Evolutionary conservation across 37 sponge, comb jelly and placozoan genomes (phyloP), one percentile per base, ranked within the genome.

Genomic region (Oscarella lobularis): DNA sequence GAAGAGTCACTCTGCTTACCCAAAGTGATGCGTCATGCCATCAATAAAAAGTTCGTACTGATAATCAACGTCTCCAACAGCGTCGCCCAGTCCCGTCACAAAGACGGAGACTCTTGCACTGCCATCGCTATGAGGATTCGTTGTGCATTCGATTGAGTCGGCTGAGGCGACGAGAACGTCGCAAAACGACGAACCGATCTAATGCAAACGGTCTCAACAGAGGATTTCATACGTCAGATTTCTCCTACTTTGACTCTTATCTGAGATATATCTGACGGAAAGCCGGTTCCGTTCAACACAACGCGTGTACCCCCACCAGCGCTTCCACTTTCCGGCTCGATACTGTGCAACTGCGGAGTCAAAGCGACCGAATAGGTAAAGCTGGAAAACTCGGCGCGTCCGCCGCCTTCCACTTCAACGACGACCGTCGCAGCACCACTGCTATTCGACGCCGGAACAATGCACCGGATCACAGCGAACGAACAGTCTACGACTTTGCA

Each of bases 141-240:
- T 84, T 20, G 65, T 27, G 67, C 91, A 90, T 3, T 67, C 40
- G 39, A 90, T 68, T 31, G 38, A 33, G 1, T 81, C 74, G 65
- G 30, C 40, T 34, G 74, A 78, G 35, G 75, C 37, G 0, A 70
- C 37, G 33, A 67, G 39, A 2, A 87, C 39, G 1, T 38, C 70
- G 40, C 91, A 90, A 0, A 6, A 30, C 60, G 67, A 77, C 36
- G 29, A 71, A 33, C 91, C 91, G 79, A 90, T 36, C 85, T 5
- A 5, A 68, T 20, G 33, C 33, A 34, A 35, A 4, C 29, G 83
- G 83, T 2, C 40, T 66, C 37, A 41, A 80, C 32, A 48, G n/a
- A n/a, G n/a, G n/a, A n/a, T n/a, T n/a, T n/a, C n/a, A n/a, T n/a
- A n/a, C n/a, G n/a, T n/a, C n/a, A n/a, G n/a, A n/a, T n/a, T n/a